Evolutionary conservation across 2,113 vertebrate genomes (phyloP).

Genomic region (Typhlomys cinereus): DNA sequence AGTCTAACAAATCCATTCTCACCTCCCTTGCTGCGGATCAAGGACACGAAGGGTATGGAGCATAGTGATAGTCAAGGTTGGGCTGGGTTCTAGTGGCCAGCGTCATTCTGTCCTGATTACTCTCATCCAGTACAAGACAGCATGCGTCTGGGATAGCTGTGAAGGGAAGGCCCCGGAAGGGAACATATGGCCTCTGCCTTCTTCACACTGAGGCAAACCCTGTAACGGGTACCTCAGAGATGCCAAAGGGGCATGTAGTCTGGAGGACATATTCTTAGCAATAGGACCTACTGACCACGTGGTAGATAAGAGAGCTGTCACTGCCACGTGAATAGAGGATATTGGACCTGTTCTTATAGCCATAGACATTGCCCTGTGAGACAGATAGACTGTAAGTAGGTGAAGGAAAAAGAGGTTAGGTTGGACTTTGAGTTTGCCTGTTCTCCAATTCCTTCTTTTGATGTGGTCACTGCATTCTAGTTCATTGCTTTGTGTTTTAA

Average conservation of each 20-base stretch:
- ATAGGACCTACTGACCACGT: not conserved
- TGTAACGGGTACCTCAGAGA: not conserved
- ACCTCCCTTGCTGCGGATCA: not conserved
- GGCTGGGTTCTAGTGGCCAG: not conserved
- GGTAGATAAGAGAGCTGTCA: not conserved
- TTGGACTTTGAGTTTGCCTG: not conserved
- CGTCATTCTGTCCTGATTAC: not conserved
- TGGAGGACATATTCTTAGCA: not conserved
- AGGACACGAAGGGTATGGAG: not conserved
- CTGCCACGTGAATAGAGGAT: not conserved
- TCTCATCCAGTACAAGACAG: not conserved
- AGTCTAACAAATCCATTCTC: not conserved
- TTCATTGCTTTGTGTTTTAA: not conserved
- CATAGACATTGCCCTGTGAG: rapidly evolving
- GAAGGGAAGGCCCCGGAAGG: not conserved
- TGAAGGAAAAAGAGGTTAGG: not conserved
- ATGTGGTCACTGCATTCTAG: not conserved
- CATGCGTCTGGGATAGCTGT: not conserved
- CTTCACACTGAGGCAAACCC: not conserved
- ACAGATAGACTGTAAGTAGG: not conserved
- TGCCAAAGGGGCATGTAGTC: not conserved
- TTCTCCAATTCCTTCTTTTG: not conserved
- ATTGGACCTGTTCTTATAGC: not conserved
- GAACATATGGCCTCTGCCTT: not conserved
- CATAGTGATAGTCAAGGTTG: not conserved